These are phyloP conservation scores for Moxostoma hubbsi DNA, from an alignment of 2,797 vertebrate species.

Conservation along the genomic window DNA sequence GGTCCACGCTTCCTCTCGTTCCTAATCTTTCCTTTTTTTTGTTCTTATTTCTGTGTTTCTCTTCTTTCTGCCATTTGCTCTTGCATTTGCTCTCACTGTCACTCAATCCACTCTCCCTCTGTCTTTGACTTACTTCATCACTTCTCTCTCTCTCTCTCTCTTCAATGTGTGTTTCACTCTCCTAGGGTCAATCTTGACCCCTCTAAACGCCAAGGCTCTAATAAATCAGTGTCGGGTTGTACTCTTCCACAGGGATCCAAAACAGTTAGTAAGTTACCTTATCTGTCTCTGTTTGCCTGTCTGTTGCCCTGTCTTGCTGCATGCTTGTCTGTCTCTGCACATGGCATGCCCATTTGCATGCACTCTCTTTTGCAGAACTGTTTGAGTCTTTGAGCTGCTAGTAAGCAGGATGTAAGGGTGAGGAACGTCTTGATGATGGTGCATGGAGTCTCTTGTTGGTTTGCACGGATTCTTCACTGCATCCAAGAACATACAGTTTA, in stretches of 20 bases:
- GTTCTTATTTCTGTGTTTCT: slow-evolving; percentile 21
- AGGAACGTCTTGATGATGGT: slow-evolving; percentile 8
- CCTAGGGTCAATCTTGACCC: slow-evolving; percentile 97
- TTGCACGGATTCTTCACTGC: slow-evolving; percentile 24
- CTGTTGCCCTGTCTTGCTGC: slow-evolving; percentile 67
- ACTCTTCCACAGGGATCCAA: slow-evolving; percentile 95
- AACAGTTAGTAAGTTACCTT: slow-evolving; percentile 92
- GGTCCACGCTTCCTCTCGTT: neutral
- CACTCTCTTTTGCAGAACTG: slow-evolving; percentile 13
- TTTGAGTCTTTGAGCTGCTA: neutral
- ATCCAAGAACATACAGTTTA: slow-evolving; percentile 21
- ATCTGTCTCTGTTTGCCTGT: slow-evolving; percentile 69
- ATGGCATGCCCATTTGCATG: slow-evolving; percentile 42
- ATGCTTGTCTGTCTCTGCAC: slow-evolving; percentile 49
- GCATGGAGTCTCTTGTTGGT: slow-evolving; percentile 25
- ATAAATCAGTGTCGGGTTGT: slow-evolving; percentile 93
- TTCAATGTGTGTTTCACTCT: slow-evolving; percentile 67
- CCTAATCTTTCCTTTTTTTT: slow-evolving; percentile 23
- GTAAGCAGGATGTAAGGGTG: slow-evolving; percentile 14
- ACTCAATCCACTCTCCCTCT: neutral
- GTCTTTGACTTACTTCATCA: neutral
- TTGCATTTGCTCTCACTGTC: slow-evolving; percentile 7
- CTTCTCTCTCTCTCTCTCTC: slow-evolving; percentile 63
- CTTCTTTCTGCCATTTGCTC: slow-evolving; percentile 14
- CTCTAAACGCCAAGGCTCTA: slow-evolving; percentile 96